A percentile compares a stretch with the other conserved stretches of the same genome.
Evolutionary conservation across 2,888 invertebrate species (phyloP).

Genomic region (Druceiella hillmani): DNA sequence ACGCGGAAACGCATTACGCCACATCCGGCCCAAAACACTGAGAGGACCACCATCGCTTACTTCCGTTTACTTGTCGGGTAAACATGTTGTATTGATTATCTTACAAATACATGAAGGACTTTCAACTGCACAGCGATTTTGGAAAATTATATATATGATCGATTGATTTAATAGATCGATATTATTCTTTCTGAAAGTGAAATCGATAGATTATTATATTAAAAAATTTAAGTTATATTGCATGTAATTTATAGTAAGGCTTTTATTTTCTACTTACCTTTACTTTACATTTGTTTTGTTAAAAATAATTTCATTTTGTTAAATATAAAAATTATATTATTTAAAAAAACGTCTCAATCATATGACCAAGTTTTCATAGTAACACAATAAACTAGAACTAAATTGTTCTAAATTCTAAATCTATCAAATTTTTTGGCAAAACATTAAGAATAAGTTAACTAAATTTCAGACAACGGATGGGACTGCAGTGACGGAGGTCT

Average conservation of each 20-base stretch:
- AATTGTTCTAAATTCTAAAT: slow-evolving; percentile 1
- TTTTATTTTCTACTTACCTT: slow-evolving; percentile 6
- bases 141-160: too few species aligned
- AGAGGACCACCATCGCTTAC: slow-evolving; percentile 36
- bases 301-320: too few species aligned
- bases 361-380: too few species aligned
- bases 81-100: slow-evolving; percentile 24
- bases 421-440: slow-evolving; percentile 6
- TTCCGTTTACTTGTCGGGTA: slow-evolving; percentile 46
- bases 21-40: slow-evolving; percentile 38
- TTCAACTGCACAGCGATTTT: too few species aligned
- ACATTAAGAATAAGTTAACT: slow-evolving; percentile 4
- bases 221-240: too few species aligned
- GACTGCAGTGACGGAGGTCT: slow-evolving; percentile 58
- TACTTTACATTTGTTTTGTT: slow-evolving; percentile 9
- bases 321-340: too few species aligned
- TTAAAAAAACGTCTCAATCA: too few species aligned
- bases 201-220: too few species aligned
- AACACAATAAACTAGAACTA: slow-evolving; percentile 2
- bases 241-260: too few species aligned
- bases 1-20: slow-evolving; percentile 45
- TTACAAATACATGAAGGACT: too few species aligned
- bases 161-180: too few species aligned
- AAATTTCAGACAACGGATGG: slow-evolving; percentile 59
- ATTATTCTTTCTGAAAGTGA: too few species aligned